Base-by-base conservation (phyloP, 1,140 invertebrate species). In the Rhizoglyphus robini region DNA sequence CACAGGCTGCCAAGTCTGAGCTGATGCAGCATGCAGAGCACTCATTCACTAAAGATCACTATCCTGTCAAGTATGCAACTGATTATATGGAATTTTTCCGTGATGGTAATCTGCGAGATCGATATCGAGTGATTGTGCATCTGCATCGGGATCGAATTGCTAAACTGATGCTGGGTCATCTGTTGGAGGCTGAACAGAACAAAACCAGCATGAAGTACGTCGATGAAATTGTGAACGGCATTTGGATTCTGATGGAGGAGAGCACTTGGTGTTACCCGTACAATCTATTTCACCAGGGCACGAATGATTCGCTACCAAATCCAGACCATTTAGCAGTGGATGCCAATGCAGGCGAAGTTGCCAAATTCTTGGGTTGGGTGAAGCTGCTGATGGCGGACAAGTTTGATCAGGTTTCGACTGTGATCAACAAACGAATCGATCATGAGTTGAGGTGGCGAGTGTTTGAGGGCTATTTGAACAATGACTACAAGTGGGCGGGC, bases 401-500 rank as follows among this genome's bases (percentile, higher is more conserved):
- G 15, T 23, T 57, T 23, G 51, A 11, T 30, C 11, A 30, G n/a
- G n/a, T n/a, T 30, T 13, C 11, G 11, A 57, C 11, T 11, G 23
- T 57, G 51, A 13, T 62, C 38, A 36, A 13, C 30, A 65, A 23
- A 23, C 41, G 60, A 41, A 62, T 62, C 60, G 30, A 62, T 27
- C 15, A 51, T 63, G 60, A 62, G 30, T 36, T 62, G 32, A 51
- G 23, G 11, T n/a, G 23, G 11, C 41, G 60, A 51, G 23, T 62
- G 11, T 41, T 62, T 13, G 62, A 57, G 62, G 32, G 32, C 11
- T 62, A 62, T 62, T n/a, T 62, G 60, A 62, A 23, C 30, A 46
- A 23, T n/a, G n/a, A 63, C 60, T 62, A 51, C 30, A 57, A 36
- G 11, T 62, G 60, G 60, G 30, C 11, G 47, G 30, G 8, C 23